Base-by-base conservation (phyloP, 2,888 invertebrate genomes). In the Candidula unifasciata region DNA sequence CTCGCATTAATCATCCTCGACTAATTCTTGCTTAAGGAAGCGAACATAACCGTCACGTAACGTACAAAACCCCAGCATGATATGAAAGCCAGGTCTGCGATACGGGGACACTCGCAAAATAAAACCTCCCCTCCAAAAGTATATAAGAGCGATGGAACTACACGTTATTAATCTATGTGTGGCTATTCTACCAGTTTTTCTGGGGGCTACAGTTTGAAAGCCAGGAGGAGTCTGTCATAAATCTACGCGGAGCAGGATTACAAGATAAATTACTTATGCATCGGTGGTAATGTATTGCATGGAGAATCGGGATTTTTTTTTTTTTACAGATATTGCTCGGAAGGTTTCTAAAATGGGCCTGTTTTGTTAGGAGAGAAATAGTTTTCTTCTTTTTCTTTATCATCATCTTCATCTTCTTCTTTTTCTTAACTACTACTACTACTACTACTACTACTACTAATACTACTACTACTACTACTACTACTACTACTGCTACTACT, bases 1-100 rank as follows among this genome's bases (percentile, higher is more conserved):
- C 69, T 69, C 37, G 69, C 5, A 10, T 33, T 69, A 69, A 69
- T 69, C 33, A 69, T 69, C 69, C 69, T 69, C 18, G 37, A 69
- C 69, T 69, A 69, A 69, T 69, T 21, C 69, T 21, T 69, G 69
- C 27, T 37, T 35, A 69, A 69, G 69, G 69, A 69, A 69, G 69
- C 69, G 69, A 37, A 37, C 33, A 69, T 69, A 69, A 69, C 69
- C 18, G 33, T 24, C 24, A 16, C 35, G 24, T 69, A 8, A 18
- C 35, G 18, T 8, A 69, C 35, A 69, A 69, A 27, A 37, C 33
- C 69, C 6, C 18, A 0, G 35, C 69, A 21, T 2, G 69, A 69
- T 69, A 35, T 69, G 35, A 44, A 44, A 69, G 13, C 24, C 33
- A 0, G 37, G 18, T 69, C 35, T 35, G 37, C 18, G 37, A 37